Base-by-base conservation (phyloP, 2,113 vertebrate species). In the Polypterus senegalus region DNA sequence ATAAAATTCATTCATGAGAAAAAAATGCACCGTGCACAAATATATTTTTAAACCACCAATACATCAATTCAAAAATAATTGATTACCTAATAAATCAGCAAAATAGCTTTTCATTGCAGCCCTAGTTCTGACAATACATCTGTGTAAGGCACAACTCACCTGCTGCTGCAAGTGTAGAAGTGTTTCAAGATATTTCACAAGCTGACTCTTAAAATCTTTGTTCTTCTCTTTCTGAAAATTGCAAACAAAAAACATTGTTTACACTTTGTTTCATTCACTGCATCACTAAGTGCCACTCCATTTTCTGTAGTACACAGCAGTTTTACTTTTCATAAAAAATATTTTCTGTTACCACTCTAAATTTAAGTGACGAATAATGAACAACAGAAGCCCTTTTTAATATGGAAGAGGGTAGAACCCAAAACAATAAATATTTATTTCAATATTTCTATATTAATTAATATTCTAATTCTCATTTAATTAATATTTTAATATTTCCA, bases 101-200 rank as follows among this genome's bases (percentile, higher is more conserved):
- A 27, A 7, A 11, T 57, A 11, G 7, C 4, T 43, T 45, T 4
- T 4, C 57, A 3, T 3, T 6, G 44, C 6, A 2, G 3, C 7
- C 3, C 7, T 5, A 4, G 47, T 5, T 9, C 9, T 47, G 43
- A 9, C 43, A 7, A 47, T 6, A 59, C 46, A 6, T 9, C 47
- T 7, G 5, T 3, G 7, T 48, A n/a, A 8, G 3, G 11, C 46
- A 2, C 44, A 1, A 61, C 85, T 81, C 82, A 98, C 96, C 88
- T 97, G 93, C 46, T 98, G 93, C 81, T 99, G 93, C 48, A 93
- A 92, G 71, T 85, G 86, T 3, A 97, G 61, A 49, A 94, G 73
- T 0, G 77, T 85, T 77, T 98, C 92, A 70, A 99, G 74, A 74
- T 99, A 99, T 63, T 87, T 91, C 3, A 91, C 81, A 62, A 98